Evolutionary conservation across 2,888 invertebrate genomes (phyloP), one percentile per base, ranked within the genome.

Genomic region (Drosophila mimetica): DNA sequence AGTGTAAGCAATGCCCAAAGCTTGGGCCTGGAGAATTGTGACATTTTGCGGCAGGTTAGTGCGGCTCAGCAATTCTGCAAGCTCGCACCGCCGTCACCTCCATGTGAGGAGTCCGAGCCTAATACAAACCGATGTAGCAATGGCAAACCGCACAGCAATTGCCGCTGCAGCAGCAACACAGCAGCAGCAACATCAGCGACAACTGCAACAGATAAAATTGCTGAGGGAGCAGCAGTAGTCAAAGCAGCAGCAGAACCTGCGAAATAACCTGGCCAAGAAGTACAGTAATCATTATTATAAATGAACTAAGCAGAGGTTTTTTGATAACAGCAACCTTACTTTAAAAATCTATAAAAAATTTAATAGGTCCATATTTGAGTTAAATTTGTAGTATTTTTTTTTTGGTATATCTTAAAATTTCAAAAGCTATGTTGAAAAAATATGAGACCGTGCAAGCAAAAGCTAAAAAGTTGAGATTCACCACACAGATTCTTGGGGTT

Each of bases 21-120:
- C 5, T 32, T 25, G 9, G 28, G 58, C 59, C 70, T 22, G 61
- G 50, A 13, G 14, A 50, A 61, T 69, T 81, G 80, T 81, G 85
- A 84, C 85, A 84, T 81, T 69, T 80, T 82, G 85, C 75, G 80
- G 83, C 77, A 83, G 74, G 71, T 64, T 65, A 51, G 78, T 55
- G 46, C 46, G 8, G 46, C 37, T 59, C 18, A 18, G 52, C 25
- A 37, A 39, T 39, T 39, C 39, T 14, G 9, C 14, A 16, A 28
- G 14, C 14, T 16, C 28, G 14, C 22, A 25, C 8, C 51, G 14
- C 36, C 13, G 55, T 36, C 53, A 30, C 20, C 30, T 30, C 18
- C 41, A 60, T 32, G 30, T 22, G n/a, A 42, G 34, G 25, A 44
- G 42, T 25, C n/a, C 25, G n/a, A 22, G 13, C 18, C 32, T 22